phyloP scores from a whole-genome alignment of 2,113 vertebrate genomes.

The Gadus chalcogrammus region DNA sequence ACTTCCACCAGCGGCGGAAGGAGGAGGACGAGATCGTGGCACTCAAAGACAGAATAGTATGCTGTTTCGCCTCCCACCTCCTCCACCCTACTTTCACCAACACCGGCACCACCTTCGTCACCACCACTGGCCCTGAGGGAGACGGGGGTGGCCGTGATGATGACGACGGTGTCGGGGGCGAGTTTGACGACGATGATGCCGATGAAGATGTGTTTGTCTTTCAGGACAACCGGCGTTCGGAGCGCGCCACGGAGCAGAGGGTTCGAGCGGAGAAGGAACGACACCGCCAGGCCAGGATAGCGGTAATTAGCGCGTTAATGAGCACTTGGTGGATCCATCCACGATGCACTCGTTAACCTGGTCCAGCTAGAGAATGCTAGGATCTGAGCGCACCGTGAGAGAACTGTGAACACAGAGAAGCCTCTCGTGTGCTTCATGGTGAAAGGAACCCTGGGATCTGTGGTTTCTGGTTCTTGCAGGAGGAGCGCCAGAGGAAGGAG shows the following conservation, averaged over 20 bases:
- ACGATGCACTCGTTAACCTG: no score
- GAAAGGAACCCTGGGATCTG: background rate
- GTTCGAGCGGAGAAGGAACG: conserved; percentile 91
- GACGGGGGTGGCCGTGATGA: background rate
- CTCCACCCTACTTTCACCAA: no score
- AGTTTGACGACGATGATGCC: no score
- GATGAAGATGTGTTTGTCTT: background rate
- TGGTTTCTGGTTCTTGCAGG: conserved; percentile 63
- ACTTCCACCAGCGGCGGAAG: conserved; percentile 93
- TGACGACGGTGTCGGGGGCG: no score
- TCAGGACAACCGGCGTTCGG: conserved; percentile 88
- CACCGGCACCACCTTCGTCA: no score
- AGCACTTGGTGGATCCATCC: no score
- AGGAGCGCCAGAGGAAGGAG: conserved; percentile 92
- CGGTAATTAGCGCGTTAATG: conserved; percentile 57
- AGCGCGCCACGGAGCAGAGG: conserved; percentile 90
- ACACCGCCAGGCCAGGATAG: conserved; percentile 87
- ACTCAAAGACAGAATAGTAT: conserved; percentile 93
- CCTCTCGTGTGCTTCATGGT: background rate
- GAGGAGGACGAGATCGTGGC: conserved; percentile 93
- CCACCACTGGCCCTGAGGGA: no score
- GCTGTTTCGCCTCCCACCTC: background rate
- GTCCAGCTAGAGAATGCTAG: no score
- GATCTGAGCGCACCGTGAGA: no score
- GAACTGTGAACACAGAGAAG: background rate